Evolutionary conservation across 2,113 vertebrate species (phyloP).

Genomic region (Saccopteryx leptura): DNA sequence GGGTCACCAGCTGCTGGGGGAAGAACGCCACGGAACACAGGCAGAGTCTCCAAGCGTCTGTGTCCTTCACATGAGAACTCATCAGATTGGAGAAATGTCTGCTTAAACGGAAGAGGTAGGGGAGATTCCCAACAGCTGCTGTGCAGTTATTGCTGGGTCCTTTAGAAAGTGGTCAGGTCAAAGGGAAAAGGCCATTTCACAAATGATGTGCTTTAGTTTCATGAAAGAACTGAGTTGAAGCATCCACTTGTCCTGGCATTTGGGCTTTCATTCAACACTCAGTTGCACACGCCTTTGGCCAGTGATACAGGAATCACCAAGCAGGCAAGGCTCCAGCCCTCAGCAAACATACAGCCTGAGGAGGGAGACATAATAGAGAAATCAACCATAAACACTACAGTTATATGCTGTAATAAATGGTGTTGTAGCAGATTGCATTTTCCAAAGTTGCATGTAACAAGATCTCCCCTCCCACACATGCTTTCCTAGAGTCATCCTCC

Average conservation of each 20-base stretch:
- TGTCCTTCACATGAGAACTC: background rate
- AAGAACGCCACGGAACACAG: background rate
- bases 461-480: background rate
- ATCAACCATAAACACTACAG: background rate
- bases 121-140: background rate
- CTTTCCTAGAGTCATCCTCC: background rate
- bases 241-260: background rate
- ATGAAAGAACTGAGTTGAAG: background rate
- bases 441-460: background rate
- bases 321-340: background rate
- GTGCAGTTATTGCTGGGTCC: background rate
- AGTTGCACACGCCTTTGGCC: background rate
- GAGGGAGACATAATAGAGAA: background rate
- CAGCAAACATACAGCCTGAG: background rate
- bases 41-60: background rate
- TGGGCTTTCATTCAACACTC: background rate
- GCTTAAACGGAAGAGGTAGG: background rate
- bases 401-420: background rate
- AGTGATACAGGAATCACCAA: background rate
- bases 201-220: background rate
- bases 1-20: background rate
- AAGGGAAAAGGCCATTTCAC: background rate
- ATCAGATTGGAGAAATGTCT: background rate
- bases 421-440: background rate
- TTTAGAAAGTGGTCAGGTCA: background rate